A percentile compares a stretch with the other conserved stretches of the same genome.
Evolutionary conservation across 2,113 vertebrate species (phyloP).

Genomic region (Corvus hawaiiensis): DNA sequence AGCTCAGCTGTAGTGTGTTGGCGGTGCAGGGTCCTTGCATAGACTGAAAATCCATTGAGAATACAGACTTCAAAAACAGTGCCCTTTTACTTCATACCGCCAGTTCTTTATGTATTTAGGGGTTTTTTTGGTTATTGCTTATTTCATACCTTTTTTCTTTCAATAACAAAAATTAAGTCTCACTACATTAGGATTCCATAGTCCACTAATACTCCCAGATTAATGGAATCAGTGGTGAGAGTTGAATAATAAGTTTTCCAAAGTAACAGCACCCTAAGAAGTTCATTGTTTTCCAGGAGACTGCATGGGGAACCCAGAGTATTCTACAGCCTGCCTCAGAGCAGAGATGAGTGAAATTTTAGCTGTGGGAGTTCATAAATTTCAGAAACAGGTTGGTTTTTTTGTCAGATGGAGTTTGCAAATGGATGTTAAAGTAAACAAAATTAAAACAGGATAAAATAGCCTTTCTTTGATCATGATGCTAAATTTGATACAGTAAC

Average conservation of each 20-base stretch:
- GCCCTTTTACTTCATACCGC: neutral
- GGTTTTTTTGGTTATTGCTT: neutral
- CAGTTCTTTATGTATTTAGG: neutral
- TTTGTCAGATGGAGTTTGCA: neutral
- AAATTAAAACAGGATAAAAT: neutral
- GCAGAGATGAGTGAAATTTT: neutral
- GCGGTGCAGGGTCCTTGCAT: neutral
- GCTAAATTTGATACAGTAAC: neutral
- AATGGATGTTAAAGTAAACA: neutral
- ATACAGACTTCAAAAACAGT: neutral
- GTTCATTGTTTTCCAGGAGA: neutral
- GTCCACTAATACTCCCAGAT: neutral
- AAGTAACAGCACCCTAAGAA: neutral
- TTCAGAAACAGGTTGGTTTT: neutral
- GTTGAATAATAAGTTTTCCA: neutral
- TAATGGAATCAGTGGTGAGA: neutral
- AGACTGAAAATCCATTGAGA: neutral
- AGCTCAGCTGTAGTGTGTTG: neutral
- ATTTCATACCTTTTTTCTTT: neutral
- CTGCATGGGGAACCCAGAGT: neutral
- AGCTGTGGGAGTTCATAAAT: neutral
- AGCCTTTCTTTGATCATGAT: neutral
- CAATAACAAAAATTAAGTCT: neutral
- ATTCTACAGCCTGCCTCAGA: neutral
- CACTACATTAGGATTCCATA: neutral